phyloP scores from a whole-genome alignment of 2,113 vertebrate genomes.

The Ophthalmolycus amberensis region DNA sequence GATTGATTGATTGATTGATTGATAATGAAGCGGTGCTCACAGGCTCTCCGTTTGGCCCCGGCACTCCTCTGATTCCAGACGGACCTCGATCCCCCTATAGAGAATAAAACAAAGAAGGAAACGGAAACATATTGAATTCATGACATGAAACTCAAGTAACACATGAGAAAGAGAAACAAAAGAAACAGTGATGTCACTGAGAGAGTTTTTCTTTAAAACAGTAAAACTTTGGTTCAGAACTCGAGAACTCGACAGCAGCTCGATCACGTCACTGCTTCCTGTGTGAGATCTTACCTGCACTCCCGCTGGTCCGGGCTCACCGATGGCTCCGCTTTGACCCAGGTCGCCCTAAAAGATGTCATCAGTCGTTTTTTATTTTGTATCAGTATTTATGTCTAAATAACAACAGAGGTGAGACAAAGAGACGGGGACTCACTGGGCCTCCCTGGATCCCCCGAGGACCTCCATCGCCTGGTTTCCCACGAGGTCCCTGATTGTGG shows the following conservation, averaged over 20 bases:
- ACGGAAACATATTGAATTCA: not conserved
- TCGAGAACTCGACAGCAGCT: not conserved
- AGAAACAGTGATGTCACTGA: not conserved
- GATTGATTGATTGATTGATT: not conserved
- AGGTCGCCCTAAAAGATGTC: conserved; percentile 87
- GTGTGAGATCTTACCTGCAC: conserved; percentile 80
- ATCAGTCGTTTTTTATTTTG: not conserved
- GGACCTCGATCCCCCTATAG: conserved; percentile 87
- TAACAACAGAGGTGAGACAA: too few species aligned
- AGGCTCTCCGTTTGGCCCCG: conserved; percentile 92
- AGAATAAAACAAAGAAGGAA: not conserved
- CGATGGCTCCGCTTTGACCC: conserved; percentile 89
- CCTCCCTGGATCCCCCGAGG: conserved; percentile 88
- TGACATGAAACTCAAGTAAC: not conserved
- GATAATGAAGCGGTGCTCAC: conserved; percentile 81
- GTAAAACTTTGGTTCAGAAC: not conserved
- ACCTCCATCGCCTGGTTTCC: conserved; percentile 87
- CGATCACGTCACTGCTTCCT: not conserved
- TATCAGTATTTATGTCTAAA: not conserved
- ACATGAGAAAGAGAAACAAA: not conserved
- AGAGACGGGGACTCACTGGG: conserved; percentile 84
- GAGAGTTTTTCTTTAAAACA: not conserved
- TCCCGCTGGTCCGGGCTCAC: conserved; percentile 91
- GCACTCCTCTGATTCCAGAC: conserved; percentile 89
- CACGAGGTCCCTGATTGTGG: conserved; percentile 88